Base-by-base conservation (phyloP, 2,797 vertebrate genomes). In the Valencia hispanica region DNA sequence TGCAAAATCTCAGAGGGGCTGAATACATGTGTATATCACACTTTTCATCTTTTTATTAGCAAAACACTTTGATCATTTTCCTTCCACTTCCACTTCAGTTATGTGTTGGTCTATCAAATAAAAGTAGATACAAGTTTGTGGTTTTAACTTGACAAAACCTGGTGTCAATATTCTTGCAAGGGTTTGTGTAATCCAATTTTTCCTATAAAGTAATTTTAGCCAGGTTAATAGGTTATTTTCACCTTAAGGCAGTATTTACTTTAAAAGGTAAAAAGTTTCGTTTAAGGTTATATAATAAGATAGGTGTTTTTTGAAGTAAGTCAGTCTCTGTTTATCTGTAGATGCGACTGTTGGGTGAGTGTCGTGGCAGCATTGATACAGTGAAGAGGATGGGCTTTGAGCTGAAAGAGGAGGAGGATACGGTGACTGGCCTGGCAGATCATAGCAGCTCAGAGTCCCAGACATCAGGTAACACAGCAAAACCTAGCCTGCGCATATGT, bases 331-430 rank as follows among this genome's bases (percentile, higher is more conserved):
- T 70, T 57, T 45, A 3, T 79, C 11, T 50, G 41, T 84, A 99
- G 97, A 97, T 97, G 97, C 97, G 97, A 30, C 92, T 99, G 59
- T 88, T 98, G 74, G 94, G 96, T 0, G 97, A 98, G 70, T 99
- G 97, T 83, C 97, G 97, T 0, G 96, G 96, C 82, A 98, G 94
- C 48, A 97, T 99, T 68, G 97, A 98, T 72, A 95, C 96, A 0
- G 96, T 98, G 84, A 96, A 94, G 91, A 96, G 95, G 77, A 95
- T 98, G 86, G 97, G 96, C 59, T 93, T 86, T 79, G 96, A 97
- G 83, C 90, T 98, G 81, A 97, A 96, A 82, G 96, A 97, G 45
- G 97, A 98, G 68, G 97, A 97, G 36, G 97, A 97, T 75, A 89
- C 93, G 0, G 88, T 94, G 3, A 96, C 97, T 6, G 97, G 97